Evolutionary conservation across 2,797 vertebrate species (phyloP).

Genomic region (Phrynocephalus vlangalii): DNA sequence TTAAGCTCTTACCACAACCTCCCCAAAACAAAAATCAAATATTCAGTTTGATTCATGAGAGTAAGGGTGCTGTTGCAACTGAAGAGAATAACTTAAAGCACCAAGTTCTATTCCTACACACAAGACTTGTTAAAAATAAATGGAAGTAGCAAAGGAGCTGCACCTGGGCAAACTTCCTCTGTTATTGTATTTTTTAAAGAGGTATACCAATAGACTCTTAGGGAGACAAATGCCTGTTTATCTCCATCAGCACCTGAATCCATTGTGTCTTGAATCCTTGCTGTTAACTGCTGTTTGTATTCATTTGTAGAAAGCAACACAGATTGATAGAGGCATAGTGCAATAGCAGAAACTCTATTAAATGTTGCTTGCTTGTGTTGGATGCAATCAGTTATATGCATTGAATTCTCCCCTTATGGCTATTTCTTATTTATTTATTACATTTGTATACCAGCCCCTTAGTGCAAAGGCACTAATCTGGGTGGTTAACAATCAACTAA

Average conservation of each 20-base stretch:
- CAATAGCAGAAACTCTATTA: not conserved
- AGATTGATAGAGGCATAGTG: not conserved
- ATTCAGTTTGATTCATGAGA: not conserved
- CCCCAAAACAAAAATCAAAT: not conserved
- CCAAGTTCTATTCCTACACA: too few relatives aligned
- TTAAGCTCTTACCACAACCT: not conserved
- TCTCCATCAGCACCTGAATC: not conserved
- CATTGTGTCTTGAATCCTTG: not conserved
- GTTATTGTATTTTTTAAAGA: not conserved
- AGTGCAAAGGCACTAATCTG: too few relatives aligned
- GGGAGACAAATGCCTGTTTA: not conserved
- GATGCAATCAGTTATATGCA: too few relatives aligned
- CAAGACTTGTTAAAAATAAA: not conserved
- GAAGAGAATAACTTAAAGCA: slow-evolving; percentile 5
- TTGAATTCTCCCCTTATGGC: too few relatives aligned
- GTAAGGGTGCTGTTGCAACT: not conserved
- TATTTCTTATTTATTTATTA: too few relatives aligned
- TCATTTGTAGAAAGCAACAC: not conserved
- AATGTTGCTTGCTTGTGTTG: not conserved
- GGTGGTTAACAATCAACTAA: too few relatives aligned
- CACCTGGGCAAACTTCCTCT: not conserved
- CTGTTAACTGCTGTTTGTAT: not conserved
- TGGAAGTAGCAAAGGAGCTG: not conserved
- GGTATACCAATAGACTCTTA: not conserved
- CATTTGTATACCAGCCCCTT: too few relatives aligned